phyloP scores from a whole-genome alignment of 2,888 invertebrate species.

The Frankliniella intonsa region DNA sequence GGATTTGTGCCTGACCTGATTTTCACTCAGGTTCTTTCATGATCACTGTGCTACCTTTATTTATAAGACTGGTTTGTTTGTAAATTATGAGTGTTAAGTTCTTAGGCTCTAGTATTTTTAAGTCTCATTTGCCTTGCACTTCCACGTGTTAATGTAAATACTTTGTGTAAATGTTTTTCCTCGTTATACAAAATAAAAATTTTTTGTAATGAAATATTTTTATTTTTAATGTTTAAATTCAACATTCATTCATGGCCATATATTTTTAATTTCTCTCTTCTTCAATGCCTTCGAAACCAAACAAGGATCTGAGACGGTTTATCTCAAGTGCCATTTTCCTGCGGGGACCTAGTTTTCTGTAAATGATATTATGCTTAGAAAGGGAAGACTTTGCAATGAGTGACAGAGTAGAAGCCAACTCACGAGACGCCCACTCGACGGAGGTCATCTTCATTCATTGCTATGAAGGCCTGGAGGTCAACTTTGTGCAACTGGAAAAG shows the following conservation, averaged over 20 bases:
- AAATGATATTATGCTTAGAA: not conserved
- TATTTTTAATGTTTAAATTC: not conserved
- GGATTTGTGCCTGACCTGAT: not conserved
- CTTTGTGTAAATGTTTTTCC: not conserved
- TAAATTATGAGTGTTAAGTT: no score
- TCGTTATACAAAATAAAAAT: not conserved
- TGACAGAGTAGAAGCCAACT: not conserved
- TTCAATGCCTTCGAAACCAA: not conserved
- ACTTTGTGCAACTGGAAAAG: not conserved
- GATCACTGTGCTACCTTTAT: no score
- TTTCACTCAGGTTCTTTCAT: not conserved
- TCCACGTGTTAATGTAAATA: not conserved
- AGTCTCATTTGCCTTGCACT: no score
- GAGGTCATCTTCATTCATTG: not conserved
- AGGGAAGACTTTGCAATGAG: not conserved
- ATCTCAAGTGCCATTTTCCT: slow-evolving; percentile 5
- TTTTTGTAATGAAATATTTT: not conserved
- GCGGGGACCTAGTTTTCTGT: not conserved
- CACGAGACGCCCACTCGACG: not conserved
- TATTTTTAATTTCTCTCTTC: not conserved
- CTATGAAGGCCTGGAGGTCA: not conserved
- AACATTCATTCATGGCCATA: not conserved
- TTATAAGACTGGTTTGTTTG: no score
- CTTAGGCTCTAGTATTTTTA: no score
- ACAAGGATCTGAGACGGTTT: not conserved